A percentile compares a stretch with the other conserved stretches of the same genome.
These are phyloP conservation scores for Sphaeridia pumilis DNA, from an alignment of 2,888 invertebrate genomes.

Conservation along the genomic window DNA sequence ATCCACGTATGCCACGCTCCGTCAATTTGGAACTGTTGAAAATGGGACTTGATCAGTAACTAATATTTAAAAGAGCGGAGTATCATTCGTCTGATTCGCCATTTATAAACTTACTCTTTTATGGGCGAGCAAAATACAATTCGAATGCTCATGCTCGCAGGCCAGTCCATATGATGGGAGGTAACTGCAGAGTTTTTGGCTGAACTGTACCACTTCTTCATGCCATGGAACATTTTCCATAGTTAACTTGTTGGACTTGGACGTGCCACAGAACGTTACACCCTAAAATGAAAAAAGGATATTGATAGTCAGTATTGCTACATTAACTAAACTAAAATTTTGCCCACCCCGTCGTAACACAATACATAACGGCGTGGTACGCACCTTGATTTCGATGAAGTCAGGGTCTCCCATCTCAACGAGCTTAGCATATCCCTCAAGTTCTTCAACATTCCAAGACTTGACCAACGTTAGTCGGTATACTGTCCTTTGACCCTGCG, in stretches of 20 bases:
- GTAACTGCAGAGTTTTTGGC: slow-evolving; percentile 40
- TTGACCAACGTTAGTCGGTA: slow-evolving; percentile 49
- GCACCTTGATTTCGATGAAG: slow-evolving; percentile 50
- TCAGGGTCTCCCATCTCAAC: slow-evolving; percentile 46
- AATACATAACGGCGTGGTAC: too few species aligned
- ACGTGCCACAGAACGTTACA: slow-evolving; percentile 49
- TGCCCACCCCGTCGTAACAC: too few species aligned
- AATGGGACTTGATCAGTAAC: too few species aligned
- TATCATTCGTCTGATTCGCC: too few species aligned
- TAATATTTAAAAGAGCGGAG: too few species aligned
- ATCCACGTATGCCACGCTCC: slow-evolving; percentile 50
- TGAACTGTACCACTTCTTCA: slow-evolving; percentile 46
- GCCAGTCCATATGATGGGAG: slow-evolving; percentile 46
- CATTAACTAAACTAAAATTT: too few species aligned
- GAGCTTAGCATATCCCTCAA: slow-evolving; percentile 46
- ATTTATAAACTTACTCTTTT: slow-evolving; percentile 42
- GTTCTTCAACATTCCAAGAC: slow-evolving; percentile 47
- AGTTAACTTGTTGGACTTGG: slow-evolving; percentile 44
- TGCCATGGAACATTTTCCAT: slow-evolving; percentile 53
- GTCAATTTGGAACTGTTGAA: slow-evolving; percentile 42
- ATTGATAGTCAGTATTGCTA: too few species aligned
- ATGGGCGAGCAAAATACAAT: slow-evolving; percentile 47
- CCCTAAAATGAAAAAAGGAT: slow-evolving; percentile 40
- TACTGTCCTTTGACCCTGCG: slow-evolving; percentile 46
- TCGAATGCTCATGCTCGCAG: slow-evolving; percentile 50